A percentile compares a stretch with the other conserved stretches of the same genome.
phyloP scores from a whole-genome alignment of 2,888 invertebrate genomes.

The Cryptocephalus moraei region DNA sequence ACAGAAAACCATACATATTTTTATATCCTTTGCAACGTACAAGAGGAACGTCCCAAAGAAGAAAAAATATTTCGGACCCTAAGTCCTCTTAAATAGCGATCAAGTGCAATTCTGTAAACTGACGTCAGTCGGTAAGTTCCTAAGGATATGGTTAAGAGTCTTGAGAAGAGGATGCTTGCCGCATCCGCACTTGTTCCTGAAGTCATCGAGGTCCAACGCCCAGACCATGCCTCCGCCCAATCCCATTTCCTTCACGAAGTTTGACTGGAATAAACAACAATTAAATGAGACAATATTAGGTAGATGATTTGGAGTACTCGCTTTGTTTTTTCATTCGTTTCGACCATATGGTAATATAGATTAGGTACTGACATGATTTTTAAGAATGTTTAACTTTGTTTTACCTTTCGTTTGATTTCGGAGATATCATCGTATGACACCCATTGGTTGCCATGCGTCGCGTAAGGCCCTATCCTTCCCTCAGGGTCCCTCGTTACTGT shows the following conservation, averaged over 20 bases:
- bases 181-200: constrained; percentile 57
- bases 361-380: not conserved
- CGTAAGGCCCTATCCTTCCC: constrained; percentile 62
- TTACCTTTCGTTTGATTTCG: constrained; percentile 50
- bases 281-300: not conserved
- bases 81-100: not conserved
- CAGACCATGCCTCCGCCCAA: constrained; percentile 68
- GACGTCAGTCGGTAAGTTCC: constrained; percentile 32
- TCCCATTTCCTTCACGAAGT: constrained; percentile 46
- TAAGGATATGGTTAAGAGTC: constrained; percentile 50
- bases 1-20: constrained; percentile 5
- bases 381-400: not conserved
- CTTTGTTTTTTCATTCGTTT: not conserved
- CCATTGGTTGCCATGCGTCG: constrained; percentile 64
- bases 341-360: not conserved
- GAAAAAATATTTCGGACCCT: constrained; percentile 7
- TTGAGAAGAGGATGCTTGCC: constrained; percentile 56
- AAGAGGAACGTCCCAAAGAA: constrained; percentile 12
- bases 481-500: constrained; percentile 50
- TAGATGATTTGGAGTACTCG: not conserved
- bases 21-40: constrained; percentile 12
- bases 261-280: constrained; percentile 35
- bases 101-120: constrained; percentile 23
- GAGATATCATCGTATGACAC: constrained; percentile 63
- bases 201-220: constrained; percentile 72